phyloP scores from a whole-genome alignment of 1,140 invertebrate genomes.

The Drosophila kikkawai region DNA sequence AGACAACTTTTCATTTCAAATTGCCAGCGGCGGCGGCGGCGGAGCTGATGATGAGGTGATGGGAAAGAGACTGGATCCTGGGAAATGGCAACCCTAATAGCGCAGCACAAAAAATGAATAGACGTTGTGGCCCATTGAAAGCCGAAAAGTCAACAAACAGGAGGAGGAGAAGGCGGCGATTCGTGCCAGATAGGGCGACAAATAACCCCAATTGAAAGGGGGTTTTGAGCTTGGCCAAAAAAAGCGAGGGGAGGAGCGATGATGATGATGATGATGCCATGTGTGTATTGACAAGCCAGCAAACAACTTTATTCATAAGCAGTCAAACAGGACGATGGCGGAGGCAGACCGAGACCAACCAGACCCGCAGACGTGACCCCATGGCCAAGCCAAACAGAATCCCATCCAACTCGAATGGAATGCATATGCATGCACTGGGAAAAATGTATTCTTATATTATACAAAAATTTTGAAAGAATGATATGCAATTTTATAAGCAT shows the following conservation, averaged over 20 bases:
- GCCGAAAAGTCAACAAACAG: slow-evolving; percentile 77
- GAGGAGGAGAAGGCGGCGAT: slow-evolving; percentile 28
- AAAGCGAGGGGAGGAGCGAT: not conserved
- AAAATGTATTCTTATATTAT: not conserved
- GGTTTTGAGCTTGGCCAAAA: not conserved
- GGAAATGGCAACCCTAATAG: slow-evolving; percentile 53
- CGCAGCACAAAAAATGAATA: slow-evolving; percentile 76
- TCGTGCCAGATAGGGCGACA: slow-evolving; percentile 75
- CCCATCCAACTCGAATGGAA: slow-evolving; percentile 16
- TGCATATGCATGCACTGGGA: slow-evolving; percentile 29
- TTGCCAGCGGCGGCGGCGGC: slow-evolving; percentile 55
- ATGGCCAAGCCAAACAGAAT: slow-evolving; percentile 55
- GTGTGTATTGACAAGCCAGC: slow-evolving; percentile 75
- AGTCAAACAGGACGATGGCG: slow-evolving; percentile 56
- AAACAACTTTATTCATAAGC: slow-evolving; percentile 83
- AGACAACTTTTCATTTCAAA: slow-evolving; percentile 80
- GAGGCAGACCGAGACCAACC: slow-evolving; percentile 8
- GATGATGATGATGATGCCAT: slow-evolving; percentile 50
- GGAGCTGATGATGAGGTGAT: slow-evolving; percentile 1
- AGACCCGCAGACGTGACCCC: slow-evolving; percentile 63
- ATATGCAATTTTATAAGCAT: not conserved
- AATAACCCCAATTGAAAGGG: slow-evolving; percentile 81
- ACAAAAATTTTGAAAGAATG: not conserved
- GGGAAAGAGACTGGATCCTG: not conserved
- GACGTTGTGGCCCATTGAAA: slow-evolving; percentile 71